phyloP scores from a whole-genome alignment of 2,888 invertebrate species.

The Meteorus colon region DNA sequence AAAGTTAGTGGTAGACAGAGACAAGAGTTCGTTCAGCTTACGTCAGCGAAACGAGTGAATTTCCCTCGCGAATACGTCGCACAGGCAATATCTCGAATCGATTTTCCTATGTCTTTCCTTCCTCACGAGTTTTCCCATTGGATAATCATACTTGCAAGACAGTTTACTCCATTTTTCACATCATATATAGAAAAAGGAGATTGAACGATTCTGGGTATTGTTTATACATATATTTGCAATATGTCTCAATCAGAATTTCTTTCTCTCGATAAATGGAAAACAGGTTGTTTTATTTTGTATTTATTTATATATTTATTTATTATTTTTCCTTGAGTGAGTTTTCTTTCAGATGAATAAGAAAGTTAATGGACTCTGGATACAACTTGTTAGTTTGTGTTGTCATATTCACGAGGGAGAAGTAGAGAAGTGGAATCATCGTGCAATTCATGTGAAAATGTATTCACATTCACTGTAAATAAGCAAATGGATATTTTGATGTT shows the following conservation, averaged over 20 bases:
- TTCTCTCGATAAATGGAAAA: background rate
- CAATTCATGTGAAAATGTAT: no score
- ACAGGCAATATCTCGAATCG: constrained; percentile 49
- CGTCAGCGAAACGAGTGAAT: constrained; percentile 54
- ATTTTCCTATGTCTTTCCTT: constrained; percentile 46
- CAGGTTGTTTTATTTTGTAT: background rate
- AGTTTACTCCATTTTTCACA: constrained; percentile 40
- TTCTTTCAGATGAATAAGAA: no score
- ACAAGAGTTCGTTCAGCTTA: constrained; percentile 61
- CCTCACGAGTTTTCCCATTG: constrained; percentile 20
- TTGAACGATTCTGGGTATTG: constrained; percentile 18
- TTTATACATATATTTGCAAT: constrained; percentile 4
- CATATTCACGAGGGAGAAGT: no score
- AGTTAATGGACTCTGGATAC: no score
- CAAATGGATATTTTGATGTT: no score
- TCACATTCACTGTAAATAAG: no score
- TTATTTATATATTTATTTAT: no score
- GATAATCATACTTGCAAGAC: constrained; percentile 41
- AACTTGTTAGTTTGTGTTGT: no score
- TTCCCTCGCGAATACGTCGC: constrained; percentile 55
- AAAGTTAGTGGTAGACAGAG: constrained; percentile 15
- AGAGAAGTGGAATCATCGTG: no score
- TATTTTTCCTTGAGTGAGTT: no score
- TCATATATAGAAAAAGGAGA: background rate
- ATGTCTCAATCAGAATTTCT: background rate